Conservation (phyloP, 2,888 invertebrate genomes). For the Drosophila dives region DNA sequence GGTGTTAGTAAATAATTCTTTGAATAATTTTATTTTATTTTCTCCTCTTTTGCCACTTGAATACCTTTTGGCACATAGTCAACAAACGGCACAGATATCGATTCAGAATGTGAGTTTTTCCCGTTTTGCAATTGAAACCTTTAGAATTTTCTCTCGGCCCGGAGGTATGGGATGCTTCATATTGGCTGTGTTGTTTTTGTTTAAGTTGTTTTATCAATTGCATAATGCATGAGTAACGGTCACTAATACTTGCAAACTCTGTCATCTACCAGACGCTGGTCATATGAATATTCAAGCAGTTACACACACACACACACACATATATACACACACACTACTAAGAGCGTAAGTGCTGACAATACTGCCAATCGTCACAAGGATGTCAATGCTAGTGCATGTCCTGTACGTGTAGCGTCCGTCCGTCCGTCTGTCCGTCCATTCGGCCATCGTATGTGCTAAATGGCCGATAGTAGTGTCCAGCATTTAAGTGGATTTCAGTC, state of each 20-base stretch:
- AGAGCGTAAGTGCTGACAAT: constrained; percentile 58
- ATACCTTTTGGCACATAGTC: not conserved
- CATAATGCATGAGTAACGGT: constrained; percentile 68
- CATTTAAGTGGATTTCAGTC: constrained; percentile 43
- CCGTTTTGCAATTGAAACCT: constrained; percentile 22
- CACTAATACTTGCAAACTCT: constrained; percentile 42
- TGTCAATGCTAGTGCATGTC: constrained; percentile 31
- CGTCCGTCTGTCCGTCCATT: not conserved
- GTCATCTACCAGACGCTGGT: constrained; percentile 12
- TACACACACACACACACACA: constrained; percentile 9
- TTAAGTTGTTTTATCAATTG: constrained; percentile 50
- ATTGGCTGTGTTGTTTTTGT: constrained; percentile 19
- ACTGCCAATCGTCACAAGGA: constrained; percentile 58
- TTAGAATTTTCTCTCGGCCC: constrained; percentile 10
- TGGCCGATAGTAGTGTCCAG: constrained; percentile 32
- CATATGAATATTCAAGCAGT: constrained; percentile 64
- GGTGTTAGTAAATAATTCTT: not conserved
- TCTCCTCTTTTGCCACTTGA: not conserved
- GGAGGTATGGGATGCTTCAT: constrained; percentile 9
- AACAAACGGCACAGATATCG: constrained; percentile 7
- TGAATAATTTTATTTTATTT: not conserved
- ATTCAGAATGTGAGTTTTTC: constrained; percentile 7
- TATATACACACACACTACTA: not conserved
- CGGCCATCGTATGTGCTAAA: constrained; percentile 8
- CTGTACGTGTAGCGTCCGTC: constrained; percentile 5